phyloP scores from a whole-genome alignment of 1,140 invertebrate genomes.

The Halesus radiatus region DNA sequence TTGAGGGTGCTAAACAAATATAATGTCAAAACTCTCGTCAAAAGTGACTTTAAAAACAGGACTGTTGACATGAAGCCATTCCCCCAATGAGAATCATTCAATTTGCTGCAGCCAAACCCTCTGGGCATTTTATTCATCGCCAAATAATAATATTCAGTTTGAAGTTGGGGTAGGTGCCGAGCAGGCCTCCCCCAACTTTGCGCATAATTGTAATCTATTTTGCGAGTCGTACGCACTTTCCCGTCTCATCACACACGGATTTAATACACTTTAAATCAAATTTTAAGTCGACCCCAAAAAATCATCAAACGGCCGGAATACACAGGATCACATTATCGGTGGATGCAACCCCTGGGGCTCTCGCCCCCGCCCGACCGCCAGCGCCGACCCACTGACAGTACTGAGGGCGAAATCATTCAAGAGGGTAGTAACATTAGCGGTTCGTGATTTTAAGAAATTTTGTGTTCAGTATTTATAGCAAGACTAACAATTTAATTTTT shows the following conservation, averaged over 20 bases:
- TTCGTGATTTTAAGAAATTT: background rate
- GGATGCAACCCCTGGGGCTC: background rate
- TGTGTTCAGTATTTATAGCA: too few species aligned
- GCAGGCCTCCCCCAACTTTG: background rate
- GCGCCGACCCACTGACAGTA: too few species aligned
- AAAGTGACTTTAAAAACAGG: too few species aligned
- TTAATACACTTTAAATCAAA: slow-evolving; percentile 56
- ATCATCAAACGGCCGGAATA: slow-evolving; percentile 51
- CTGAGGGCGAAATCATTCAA: background rate
- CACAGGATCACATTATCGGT: slow-evolving; percentile 46
- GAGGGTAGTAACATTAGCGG: background rate
- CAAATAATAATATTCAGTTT: slow-evolving; percentile 4
- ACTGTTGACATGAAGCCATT: too few species aligned
- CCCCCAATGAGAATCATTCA: slow-evolving; percentile 6
- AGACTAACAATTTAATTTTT: too few species aligned
- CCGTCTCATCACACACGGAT: slow-evolving; percentile 55
- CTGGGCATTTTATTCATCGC: slow-evolving; percentile 11
- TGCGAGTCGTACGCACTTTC: slow-evolving; percentile 45
- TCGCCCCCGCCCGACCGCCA: too few species aligned
- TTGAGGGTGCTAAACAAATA: too few species aligned
- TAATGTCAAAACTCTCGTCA: too few species aligned
- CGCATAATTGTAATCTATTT: slow-evolving; percentile 50
- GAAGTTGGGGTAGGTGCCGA: slow-evolving; percentile 11
- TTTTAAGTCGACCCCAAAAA: slow-evolving; percentile 53
- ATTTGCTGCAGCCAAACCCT: slow-evolving; percentile 25